These are phyloP conservation scores for Arothron firmamentum DNA, from an alignment of 2,113 vertebrate species.

Conservation along the genomic window DNA sequence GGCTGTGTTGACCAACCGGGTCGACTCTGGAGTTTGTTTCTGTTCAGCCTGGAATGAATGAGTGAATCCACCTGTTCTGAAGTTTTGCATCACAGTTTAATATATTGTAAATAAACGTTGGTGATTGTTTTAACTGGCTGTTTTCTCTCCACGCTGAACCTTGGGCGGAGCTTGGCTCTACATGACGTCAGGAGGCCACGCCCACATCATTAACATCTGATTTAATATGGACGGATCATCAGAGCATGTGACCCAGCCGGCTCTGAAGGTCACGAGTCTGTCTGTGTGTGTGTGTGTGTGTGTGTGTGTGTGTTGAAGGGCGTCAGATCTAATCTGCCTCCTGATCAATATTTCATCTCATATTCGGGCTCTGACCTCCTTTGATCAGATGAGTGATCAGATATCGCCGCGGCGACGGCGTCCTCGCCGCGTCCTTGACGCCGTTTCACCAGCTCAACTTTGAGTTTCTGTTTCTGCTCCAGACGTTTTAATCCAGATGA, in stretches of 20 bases:
- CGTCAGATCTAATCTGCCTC: conserved; percentile 28
- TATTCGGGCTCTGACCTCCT: conserved; percentile 24
- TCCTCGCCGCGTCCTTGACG: too few relatives aligned
- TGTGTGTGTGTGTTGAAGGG: conserved; percentile 15
- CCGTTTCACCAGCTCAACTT: too few relatives aligned
- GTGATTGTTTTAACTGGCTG: conserved; percentile 67
- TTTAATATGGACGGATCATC: neutral
- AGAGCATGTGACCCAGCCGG: neutral
- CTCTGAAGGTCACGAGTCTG: neutral
- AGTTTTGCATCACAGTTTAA: conserved; percentile 79
- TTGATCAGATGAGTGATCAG: conserved; percentile 48
- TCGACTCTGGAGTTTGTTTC: conserved; percentile 70
- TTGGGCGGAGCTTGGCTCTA: too few relatives aligned
- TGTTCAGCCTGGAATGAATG: conserved; percentile 74
- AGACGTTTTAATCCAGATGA: too few relatives aligned
- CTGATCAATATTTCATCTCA: conserved; percentile 60
- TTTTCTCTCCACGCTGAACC: too few relatives aligned
- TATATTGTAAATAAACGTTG: conserved; percentile 81
- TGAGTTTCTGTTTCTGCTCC: too few relatives aligned
- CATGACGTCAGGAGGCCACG: too few relatives aligned
- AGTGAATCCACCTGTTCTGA: conserved; percentile 73
- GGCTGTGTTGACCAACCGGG: too few relatives aligned
- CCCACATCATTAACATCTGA: neutral
- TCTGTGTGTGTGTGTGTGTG: conserved; percentile 1
- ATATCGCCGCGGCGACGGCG: neutral